Base-by-base conservation (phyloP, 2,113 vertebrate genomes). In the Rhabdornis inornatus region DNA sequence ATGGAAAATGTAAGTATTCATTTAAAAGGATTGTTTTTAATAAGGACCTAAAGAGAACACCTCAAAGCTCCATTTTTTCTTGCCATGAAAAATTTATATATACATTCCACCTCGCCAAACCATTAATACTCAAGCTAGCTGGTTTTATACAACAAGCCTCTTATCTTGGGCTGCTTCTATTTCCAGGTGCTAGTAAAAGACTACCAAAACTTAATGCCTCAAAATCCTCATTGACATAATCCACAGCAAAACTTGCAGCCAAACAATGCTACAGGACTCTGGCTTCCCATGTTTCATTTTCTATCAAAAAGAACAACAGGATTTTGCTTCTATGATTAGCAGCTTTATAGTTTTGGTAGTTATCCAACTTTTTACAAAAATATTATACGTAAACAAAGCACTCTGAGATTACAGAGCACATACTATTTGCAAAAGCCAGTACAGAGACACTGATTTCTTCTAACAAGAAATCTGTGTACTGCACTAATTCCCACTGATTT, bases 371-470 rank as follows among this genome's bases (percentile, higher is more conserved):
- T 37, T 55, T 52, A 86, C 12, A 53, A 14, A 50, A 53, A 27
- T 1, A 37, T 31, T 4, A 9, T 4, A 13, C 1, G 1, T 23
- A n/a, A 44, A 52, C 4, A 40, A 87, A 76, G 23, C 3, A 1
- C 7, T 50, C 10, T 47, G 31, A 78, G 50, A 74, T 52, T 45
- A 90, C 35, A 68, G 40, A 78, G 30, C 20, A 60, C 13, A 42
- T 21, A 13, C 19, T 47, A 11, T 35, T 42, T 52, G 30, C n/a
- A 76, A 77, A 59, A 68, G 22, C 9, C 35, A 64, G 30, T 45
- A 72, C 0, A 14, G 71, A 83, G 31, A 69, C 18, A 45, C 8
- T 52, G 4, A 53, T 19, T 60, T 53, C 47, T 39, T 53, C 55
- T 45, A 28, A 6, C 16, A 69, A 61, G 39, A 28, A 52, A 53